phyloP scores from a whole-genome alignment of 2,113 vertebrate species.

The Microtus montanus region DNA sequence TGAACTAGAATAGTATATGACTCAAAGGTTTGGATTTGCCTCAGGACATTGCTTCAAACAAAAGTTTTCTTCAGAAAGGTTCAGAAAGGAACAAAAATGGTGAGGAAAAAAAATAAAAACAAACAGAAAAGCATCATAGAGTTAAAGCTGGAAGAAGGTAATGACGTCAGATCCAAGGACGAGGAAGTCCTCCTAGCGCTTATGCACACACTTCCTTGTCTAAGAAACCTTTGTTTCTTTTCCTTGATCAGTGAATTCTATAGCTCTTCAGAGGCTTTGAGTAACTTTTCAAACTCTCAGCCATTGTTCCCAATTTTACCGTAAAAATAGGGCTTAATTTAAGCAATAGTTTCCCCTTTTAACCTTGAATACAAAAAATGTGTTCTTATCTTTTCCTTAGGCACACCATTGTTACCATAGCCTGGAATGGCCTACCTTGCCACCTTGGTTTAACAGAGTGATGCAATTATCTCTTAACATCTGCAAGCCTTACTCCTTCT shows the following conservation, averaged over 20 bases:
- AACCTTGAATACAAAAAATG: neutral
- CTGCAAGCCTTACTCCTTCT: neutral
- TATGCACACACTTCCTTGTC: neutral
- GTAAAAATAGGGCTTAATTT: neutral
- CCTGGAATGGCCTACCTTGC: neutral
- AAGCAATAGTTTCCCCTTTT: neutral
- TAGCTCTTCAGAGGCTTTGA: neutral
- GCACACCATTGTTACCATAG: neutral
- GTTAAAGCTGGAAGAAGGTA: neutral
- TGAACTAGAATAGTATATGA: neutral
- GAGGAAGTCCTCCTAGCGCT: neutral
- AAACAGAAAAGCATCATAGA: neutral
- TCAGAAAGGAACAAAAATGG: neutral
- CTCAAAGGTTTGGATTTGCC: neutral
- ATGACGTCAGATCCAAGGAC: neutral
- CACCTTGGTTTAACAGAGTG: neutral
- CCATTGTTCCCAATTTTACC: neutral
- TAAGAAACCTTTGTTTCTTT: neutral
- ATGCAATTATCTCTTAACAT: neutral
- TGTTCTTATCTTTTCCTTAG: neutral
- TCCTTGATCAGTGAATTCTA: neutral
- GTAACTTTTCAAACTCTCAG: neutral
- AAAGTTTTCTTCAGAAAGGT: conserved; percentile 4
- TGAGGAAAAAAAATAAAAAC: neutral
- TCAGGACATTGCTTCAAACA: conserved; percentile 49